Percentiles rank a stretch among this genome's conserved stretches.
Conservation (phyloP, 64 coral and sea anemone genomes). For the Montipora cactus region DNA sequence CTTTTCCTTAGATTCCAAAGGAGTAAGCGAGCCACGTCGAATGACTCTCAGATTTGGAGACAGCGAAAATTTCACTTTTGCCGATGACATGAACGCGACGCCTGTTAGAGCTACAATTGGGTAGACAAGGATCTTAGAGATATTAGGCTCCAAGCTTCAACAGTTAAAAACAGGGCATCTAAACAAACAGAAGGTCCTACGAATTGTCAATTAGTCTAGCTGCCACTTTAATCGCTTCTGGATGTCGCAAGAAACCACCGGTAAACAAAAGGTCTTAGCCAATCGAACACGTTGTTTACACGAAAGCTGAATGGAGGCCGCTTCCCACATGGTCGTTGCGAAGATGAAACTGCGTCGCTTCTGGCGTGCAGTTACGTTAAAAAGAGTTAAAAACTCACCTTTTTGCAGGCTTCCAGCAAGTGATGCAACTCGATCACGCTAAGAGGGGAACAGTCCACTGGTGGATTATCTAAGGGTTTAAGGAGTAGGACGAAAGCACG, state of each 20-base stretch:
- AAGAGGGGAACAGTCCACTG: slow-evolving; percentile 39
- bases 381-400: slow-evolving; percentile 37
- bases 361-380: background rate
- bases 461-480: slow-evolving; percentile 68
- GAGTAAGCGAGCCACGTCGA: slow-evolving; percentile 22
- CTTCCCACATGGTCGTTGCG: background rate
- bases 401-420: slow-evolving; percentile 86
- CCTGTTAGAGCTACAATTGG: background rate
- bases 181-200: slow-evolving; percentile 1
- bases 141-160: background rate
- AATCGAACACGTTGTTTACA: slow-evolving; percentile 21
- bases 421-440: slow-evolving; percentile 82
- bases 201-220: slow-evolving; percentile 39
- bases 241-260: background rate
- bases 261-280: slow-evolving; percentile 2
- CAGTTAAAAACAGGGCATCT: background rate
- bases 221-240: slow-evolving; percentile 27
- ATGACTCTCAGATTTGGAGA: slow-evolving; percentile 16
- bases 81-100: background rate
- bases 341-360: background rate
- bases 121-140: background rate
- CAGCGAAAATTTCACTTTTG: slow-evolving; percentile 35
- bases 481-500: background rate
- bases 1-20: slow-evolving; percentile 12
- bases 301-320: background rate